Evolutionary conservation across 2,888 invertebrate genomes (phyloP), one percentile per base, ranked within the genome.

Genomic region (Acronicta psi): DNA sequence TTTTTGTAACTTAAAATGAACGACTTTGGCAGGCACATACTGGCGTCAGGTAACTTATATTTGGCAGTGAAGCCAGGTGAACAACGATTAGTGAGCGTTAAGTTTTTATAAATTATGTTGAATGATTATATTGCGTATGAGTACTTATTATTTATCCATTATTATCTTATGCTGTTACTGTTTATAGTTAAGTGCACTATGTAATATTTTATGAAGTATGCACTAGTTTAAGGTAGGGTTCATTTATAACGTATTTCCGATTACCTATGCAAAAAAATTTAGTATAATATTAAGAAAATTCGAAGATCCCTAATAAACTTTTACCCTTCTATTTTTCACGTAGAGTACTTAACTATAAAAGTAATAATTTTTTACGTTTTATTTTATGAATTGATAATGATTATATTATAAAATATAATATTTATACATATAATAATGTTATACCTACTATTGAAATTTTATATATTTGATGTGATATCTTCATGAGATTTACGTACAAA

Each of bases 401-500:
- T 31, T 51, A 43, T 25, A 10, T 25, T 10, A 25, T 25, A 25
- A n/a, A 20, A 10, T 17, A 37, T 45, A 50, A 46, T 58, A 50
- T 43, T 42, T 44, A 46, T 67, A 43, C 38, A 11, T 67, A 43
- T 42, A 11, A 53, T 41, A 38, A 54, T 46, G 20, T 54, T 60
- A 46, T 51, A 38, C 40, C 44, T 14, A 47, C 46, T 41, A 60
- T 34, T 57, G 10, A 54, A 69, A 68, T 36, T 60, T 59, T 73
- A 73, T 74, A 55, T 76, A 75, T 73, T 71, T 69, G 31, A 79
- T 80, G 81, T 85, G 84, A 84, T 85, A 58, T 74, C 44, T 60
- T 71, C 71, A 62, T 74, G 78, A 81, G 79, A 78, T 81, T 80
- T 83, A 79, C 90, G 89, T 90, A 89, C 90, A 89, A 90, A 89